Evolutionary conservation across 2,113 vertebrate species (phyloP).

Genomic region (Odocoileus virginianus): DNA sequence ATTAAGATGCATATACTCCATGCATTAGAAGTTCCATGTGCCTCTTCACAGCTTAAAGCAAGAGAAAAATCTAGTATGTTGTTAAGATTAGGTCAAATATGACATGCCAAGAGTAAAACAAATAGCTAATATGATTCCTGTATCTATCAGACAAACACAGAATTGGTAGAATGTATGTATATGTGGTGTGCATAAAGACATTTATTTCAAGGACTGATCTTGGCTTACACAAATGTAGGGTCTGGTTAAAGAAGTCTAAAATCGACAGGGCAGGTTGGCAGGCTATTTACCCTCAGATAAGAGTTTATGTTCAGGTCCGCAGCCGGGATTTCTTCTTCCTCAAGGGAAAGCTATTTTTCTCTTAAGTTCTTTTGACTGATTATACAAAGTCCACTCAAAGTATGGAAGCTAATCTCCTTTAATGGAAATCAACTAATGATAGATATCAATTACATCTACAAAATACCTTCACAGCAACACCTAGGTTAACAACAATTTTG

Average conservation of each 20-base stretch:
- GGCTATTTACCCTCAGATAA: not conserved
- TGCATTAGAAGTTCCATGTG: not conserved
- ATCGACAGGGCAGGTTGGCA: not conserved
- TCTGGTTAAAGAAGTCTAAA: not conserved
- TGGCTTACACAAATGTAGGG: not conserved
- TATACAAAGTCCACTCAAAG: not conserved
- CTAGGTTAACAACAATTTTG: not conserved
- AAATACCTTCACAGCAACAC: not conserved
- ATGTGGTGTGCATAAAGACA: not conserved
- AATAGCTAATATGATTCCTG: not conserved
- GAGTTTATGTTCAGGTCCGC: not conserved
- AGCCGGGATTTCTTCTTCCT: not conserved
- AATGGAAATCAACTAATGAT: not conserved
- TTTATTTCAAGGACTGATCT: not conserved
- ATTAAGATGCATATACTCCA: not conserved
- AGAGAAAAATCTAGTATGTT: not conserved
- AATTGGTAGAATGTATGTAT: not conserved
- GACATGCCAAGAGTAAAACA: not conserved
- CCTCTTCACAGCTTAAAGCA: not conserved
- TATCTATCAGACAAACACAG: not conserved
- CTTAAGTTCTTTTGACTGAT: not conserved
- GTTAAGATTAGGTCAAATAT: not conserved
- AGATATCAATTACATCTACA: not conserved
- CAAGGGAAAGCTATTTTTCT: not conserved
- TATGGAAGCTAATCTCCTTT: not conserved